Base-by-base conservation (phyloP, 2,797 vertebrate genomes). In the Sebastolobus alascanus region DNA sequence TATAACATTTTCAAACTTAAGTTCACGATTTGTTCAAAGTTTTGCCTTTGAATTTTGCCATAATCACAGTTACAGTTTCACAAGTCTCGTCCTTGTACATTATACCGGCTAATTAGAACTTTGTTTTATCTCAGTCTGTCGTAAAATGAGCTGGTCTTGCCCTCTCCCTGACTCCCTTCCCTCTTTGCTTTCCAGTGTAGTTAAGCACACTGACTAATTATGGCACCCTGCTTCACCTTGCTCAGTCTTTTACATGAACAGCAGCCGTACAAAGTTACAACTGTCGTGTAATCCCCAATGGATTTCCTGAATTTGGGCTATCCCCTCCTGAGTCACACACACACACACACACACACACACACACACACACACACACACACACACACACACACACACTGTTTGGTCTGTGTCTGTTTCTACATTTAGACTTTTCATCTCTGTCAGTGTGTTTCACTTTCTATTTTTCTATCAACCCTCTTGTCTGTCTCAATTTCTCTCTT, bases 171-270 rank as follows among this genome's bases (percentile, higher is more conserved):
- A 90, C 79, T 90, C 83, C 6, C 40, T 50, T 81, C 38, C 72
- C 54, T 77, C 76, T 85, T 70, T 85, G 54, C 82, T 89, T 91
- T 89, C 80, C 59, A 72, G 67, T 75, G 63, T 83, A 63, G 68
- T 88, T 73, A 73, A 87, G 68, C 63, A 82, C 79, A 88, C 79
- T 60, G 46, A 86, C 66, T 89, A 90, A 88, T 92, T 85, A 86
- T 82, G 59, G 18, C 76, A 79, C 63, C 68, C 73, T 3, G 68
- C 40, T 84, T 90, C 77, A 85, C 85, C 82, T 88, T 84, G 40
- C 67, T 84, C 78, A n/a, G 58, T 83, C 68, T 84, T 84, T 63
- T 67, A 79, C 29, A 75, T 13, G 60, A 86, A 75, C 73, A 79
- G 77, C 72, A 20, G 13, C 55, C 31, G 38, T 56, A 68, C 77